Conservation (phyloP, 2,888 invertebrate genomes). For the Oligia strigilis region DNA sequence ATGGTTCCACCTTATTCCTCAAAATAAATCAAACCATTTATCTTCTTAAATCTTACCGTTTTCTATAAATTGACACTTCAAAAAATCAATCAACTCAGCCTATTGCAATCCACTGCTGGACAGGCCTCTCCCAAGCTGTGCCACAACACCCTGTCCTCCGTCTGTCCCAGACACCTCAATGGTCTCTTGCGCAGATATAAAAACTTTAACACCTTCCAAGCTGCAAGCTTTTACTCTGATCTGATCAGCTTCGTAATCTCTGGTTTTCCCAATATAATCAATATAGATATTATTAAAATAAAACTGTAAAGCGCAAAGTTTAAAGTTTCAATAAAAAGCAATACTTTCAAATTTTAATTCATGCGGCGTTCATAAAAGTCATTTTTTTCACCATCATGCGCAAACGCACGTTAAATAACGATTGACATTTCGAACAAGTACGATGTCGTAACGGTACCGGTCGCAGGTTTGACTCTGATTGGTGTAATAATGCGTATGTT, state of each 20-base stretch:
- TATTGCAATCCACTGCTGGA: too few species aligned
- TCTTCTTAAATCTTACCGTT: too few species aligned
- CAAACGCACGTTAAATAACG: conserved; percentile 76
- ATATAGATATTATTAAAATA: not conserved
- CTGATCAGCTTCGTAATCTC: not conserved
- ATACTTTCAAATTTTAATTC: conserved; percentile 52
- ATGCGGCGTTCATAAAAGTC: conserved; percentile 50
- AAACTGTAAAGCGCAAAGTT: conserved; percentile 13
- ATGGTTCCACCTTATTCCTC: not conserved
- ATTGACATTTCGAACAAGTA: conserved; percentile 81
- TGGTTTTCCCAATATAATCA: not conserved
- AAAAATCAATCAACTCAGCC: not conserved
- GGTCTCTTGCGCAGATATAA: not conserved
- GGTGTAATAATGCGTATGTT: conserved; percentile 59
- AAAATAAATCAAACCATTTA: not conserved
- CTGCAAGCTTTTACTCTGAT: not conserved
- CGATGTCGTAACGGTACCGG: conserved; percentile 68
- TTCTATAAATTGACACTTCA: not conserved
- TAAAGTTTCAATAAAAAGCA: conserved; percentile 44
- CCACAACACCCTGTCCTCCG: not conserved
- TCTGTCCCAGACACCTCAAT: not conserved
- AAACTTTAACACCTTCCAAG: not conserved
- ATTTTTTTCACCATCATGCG: conserved; percentile 56
- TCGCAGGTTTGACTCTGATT: conserved; percentile 64
- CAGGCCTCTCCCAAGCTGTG: not conserved